These are phyloP conservation scores for Sebastes minor DNA, from an alignment of 2,797 vertebrate species.

Conservation along the genomic window DNA sequence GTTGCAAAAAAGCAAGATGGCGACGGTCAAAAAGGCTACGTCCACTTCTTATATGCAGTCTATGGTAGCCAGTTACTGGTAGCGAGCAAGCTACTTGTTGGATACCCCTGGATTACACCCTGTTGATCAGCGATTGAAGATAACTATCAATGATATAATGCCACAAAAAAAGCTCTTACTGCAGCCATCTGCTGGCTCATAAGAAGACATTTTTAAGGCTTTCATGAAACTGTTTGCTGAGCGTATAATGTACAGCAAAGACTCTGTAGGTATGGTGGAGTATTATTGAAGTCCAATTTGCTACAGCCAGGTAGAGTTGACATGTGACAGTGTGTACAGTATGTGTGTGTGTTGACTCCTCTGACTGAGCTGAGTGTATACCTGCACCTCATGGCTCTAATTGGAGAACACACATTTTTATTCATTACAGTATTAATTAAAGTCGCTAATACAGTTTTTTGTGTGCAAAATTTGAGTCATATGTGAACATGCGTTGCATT, in stretches of 20 bases:
- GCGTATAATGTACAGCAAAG: accelerated
- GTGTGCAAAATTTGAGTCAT: not conserved
- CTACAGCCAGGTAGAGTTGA: not conserved
- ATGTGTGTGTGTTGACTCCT: not conserved
- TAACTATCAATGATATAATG: slow-evolving; percentile 7
- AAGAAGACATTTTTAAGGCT: not conserved
- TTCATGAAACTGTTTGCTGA: not conserved
- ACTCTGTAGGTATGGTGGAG: not conserved
- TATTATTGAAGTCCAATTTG: not conserved
- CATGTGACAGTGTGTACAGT: not conserved
- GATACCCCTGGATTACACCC: not conserved
- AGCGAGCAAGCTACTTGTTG: no score
- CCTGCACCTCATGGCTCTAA: not conserved
- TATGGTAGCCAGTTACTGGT: no score
- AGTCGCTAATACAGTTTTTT: not conserved
- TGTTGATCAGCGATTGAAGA: not conserved
- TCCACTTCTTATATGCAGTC: no score
- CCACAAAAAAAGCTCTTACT: not conserved
- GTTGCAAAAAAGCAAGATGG: no score
- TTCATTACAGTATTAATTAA: not conserved
- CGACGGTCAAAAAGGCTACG: no score
- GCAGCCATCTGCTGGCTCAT: not conserved
- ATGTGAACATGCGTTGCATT: not conserved
- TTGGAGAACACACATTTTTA: not conserved
- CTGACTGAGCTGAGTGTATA: not conserved